These are phyloP conservation scores for Oreochromis tanganicae DNA, from an alignment of 2,113 vertebrate species.

Conservation along the genomic window DNA sequence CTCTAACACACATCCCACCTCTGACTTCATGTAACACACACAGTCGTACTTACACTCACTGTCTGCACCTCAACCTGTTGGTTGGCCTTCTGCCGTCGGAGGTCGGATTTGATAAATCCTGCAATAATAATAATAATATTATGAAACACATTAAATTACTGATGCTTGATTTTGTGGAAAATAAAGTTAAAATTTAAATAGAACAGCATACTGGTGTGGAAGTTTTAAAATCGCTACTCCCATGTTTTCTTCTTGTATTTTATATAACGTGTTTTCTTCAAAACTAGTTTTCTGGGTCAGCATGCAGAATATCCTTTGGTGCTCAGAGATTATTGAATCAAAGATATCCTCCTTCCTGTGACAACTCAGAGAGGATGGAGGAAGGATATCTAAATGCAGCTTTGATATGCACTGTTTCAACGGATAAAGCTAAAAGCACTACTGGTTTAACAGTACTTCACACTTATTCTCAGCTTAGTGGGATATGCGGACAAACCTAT, in stretches of 20 bases:
- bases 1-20: not conserved
- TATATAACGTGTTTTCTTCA: not conserved
- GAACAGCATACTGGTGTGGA: not conserved
- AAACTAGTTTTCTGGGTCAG: not conserved
- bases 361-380: not conserved
- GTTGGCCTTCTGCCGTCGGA: conserved; percentile 85
- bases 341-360: not conserved
- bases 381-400: not conserved
- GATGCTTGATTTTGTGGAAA: not conserved
- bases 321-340: not conserved
- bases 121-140: not conserved
- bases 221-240: not conserved
- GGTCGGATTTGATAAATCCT: conserved; percentile 89
- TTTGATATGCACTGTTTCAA: not conserved
- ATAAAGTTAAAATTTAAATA: not conserved
- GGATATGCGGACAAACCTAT: not conserved
- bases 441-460: not conserved
- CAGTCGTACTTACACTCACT: conserved; percentile 74
- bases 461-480: not conserved
- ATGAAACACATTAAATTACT: not conserved
- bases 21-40: not conserved
- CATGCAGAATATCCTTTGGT: not conserved
- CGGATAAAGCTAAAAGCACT: not conserved
- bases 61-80: conserved; percentile 30
- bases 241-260: not conserved